phyloP scores from a whole-genome alignment of 2,113 vertebrate genomes.

The Indicator maculatus region DNA sequence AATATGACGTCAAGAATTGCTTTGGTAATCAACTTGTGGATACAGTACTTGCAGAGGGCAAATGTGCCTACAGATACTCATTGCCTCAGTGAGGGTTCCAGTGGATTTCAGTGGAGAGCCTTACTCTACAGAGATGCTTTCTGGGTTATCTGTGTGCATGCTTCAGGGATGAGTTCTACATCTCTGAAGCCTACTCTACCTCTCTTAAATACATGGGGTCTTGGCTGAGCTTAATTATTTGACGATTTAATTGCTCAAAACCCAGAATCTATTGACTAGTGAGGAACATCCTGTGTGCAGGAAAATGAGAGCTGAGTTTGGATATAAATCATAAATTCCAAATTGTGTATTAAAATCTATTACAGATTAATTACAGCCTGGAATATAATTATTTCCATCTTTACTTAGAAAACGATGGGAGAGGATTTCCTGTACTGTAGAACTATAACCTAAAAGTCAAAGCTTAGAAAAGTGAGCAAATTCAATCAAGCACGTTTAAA shows the following conservation, averaged over 20 bases:
- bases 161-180: not conserved
- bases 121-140: not conserved
- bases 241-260: not conserved
- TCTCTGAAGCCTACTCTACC: constrained; percentile 26
- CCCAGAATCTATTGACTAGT: not conserved
- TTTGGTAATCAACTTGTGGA: not conserved
- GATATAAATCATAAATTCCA: not conserved
- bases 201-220: not conserved
- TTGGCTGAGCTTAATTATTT: not conserved
- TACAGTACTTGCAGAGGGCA: not conserved
- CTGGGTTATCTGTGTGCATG: not conserved
- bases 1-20: not conserved
- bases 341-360: not conserved
- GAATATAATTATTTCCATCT: not conserved
- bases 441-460: not conserved
- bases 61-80: not conserved
- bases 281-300: not conserved
- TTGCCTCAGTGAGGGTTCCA: not conserved
- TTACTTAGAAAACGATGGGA: not conserved
- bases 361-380: not conserved
- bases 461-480: not conserved
- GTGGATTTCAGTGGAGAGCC: not conserved
- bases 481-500: not conserved
- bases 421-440: not conserved
- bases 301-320: not conserved